Evolutionary conservation across 2,797 vertebrate genomes (phyloP).

Genomic region (Myioborus miniatus): DNA sequence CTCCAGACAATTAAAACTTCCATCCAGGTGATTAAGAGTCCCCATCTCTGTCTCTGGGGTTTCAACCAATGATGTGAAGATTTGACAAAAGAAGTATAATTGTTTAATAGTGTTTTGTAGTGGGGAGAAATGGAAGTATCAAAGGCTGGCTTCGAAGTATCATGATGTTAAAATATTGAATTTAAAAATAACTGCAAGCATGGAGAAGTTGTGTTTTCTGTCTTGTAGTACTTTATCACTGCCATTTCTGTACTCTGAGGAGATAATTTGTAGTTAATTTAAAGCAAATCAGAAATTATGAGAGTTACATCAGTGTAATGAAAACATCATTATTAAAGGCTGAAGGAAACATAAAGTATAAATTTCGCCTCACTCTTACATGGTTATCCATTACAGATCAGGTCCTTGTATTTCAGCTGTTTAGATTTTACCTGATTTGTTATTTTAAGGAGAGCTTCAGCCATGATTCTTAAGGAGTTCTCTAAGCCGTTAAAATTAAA

Average conservation of each 20-base stretch:
- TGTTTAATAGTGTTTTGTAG: neutral
- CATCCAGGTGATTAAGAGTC: neutral
- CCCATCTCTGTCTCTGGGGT: neutral
- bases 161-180: neutral
- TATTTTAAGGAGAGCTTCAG: neutral
- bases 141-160: neutral
- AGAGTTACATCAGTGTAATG: neutral
- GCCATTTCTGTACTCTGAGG: neutral
- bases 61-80: neutral
- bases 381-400: neutral
- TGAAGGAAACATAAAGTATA: neutral
- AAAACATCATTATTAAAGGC: neutral
- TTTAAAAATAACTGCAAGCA: neutral
- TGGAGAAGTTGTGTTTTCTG: neutral
- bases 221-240: neutral
- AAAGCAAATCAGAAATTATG: neutral
- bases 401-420: neutral
- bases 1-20: neutral
- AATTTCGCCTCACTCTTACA: neutral
- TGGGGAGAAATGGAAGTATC: neutral
- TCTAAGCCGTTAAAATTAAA: neutral
- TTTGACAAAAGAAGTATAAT: neutral
- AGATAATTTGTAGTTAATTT: neutral
- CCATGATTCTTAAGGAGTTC: neutral
- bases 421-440: neutral